These are phyloP conservation scores for Homalodisca vitripennis DNA, from an alignment of 1,140 invertebrate species.

Conservation along the genomic window DNA sequence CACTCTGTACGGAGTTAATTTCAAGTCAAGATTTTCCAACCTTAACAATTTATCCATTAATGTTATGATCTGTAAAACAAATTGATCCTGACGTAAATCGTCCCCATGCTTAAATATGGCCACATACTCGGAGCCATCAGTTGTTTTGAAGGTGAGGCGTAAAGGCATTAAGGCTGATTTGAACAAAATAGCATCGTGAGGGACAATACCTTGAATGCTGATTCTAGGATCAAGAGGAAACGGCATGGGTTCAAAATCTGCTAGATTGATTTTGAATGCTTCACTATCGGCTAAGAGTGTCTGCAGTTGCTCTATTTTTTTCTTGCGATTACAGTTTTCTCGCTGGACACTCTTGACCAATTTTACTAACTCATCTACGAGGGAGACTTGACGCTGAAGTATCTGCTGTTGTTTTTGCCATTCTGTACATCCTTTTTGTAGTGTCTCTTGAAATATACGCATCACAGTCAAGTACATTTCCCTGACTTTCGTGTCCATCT, in stretches of 20 bases:
- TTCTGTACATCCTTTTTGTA: conserved; percentile 60
- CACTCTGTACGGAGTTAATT: conserved; percentile 91
- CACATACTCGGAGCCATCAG: conserved; percentile 82
- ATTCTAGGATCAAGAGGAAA: conserved; percentile 93
- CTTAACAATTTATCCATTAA: conserved; percentile 96
- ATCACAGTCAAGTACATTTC: conserved; percentile 91
- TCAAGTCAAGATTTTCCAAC: conserved; percentile 92
- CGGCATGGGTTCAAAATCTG: conserved; percentile 90
- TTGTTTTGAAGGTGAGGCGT: conserved; percentile 87
- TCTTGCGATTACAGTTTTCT: conserved; percentile 88
- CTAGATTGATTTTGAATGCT: conserved; percentile 83
- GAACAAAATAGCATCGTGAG: conserved; percentile 88
- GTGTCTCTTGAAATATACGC: conserved; percentile 74
- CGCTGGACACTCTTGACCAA: conserved; percentile 90
- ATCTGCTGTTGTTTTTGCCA: conserved; percentile 68
- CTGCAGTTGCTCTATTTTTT: conserved; percentile 92
- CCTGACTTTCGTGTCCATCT: conserved; percentile 70
- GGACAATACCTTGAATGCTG: conserved; percentile 84
- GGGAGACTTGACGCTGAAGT: conserved; percentile 79
- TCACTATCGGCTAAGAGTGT: conserved; percentile 78
- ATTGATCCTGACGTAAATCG: conserved; percentile 98
- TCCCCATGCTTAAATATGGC: conserved; percentile 99
- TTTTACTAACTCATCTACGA: conserved; percentile 87
- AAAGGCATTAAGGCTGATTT: conserved; percentile 99
- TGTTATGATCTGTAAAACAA: conserved; percentile 96